These are phyloP conservation scores for Enteromius mattozi DNA, from an alignment of 2,797 vertebrate genomes.

Conservation along the genomic window DNA sequence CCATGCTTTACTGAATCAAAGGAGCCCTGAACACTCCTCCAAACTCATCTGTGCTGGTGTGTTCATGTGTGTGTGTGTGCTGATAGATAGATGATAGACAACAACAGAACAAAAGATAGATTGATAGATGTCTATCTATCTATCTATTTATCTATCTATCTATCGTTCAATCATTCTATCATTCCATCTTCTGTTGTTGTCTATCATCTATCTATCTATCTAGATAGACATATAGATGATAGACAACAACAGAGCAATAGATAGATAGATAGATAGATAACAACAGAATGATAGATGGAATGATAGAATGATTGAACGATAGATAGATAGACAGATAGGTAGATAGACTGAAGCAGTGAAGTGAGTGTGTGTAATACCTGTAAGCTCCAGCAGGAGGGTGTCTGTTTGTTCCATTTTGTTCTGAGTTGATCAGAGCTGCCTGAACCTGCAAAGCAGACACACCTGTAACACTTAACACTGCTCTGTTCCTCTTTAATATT, in stretches of 20 bases:
- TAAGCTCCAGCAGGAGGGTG: slow-evolving; percentile 47
- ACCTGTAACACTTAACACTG: slow-evolving; percentile 59
- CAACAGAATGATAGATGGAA: not conserved
- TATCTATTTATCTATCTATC: no score
- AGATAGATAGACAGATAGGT: not conserved
- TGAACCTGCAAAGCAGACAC: slow-evolving; percentile 63
- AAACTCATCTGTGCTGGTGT: not conserved
- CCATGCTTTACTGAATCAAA: not conserved
- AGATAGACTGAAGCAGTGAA: not conserved
- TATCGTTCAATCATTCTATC: no score
- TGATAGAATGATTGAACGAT: not conserved
- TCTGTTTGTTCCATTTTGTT: slow-evolving; percentile 11
- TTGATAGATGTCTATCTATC: no score
- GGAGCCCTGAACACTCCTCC: slow-evolving; percentile 1
- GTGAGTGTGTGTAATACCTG: slow-evolving; percentile 49
- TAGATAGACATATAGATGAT: no score
- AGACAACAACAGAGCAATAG: not conserved
- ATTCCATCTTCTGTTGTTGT: no score
- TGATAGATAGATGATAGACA: no score
- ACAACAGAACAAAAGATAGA: no score
- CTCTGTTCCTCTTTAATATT: slow-evolving; percentile 62
- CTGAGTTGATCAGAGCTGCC: slow-evolving; percentile 54
- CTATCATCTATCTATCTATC: no score
- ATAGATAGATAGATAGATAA: not conserved
- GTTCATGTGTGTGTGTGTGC: no score